phyloP scores from a whole-genome alignment of 2,113 vertebrate species.

The Andinoacara biseriatus region DNA sequence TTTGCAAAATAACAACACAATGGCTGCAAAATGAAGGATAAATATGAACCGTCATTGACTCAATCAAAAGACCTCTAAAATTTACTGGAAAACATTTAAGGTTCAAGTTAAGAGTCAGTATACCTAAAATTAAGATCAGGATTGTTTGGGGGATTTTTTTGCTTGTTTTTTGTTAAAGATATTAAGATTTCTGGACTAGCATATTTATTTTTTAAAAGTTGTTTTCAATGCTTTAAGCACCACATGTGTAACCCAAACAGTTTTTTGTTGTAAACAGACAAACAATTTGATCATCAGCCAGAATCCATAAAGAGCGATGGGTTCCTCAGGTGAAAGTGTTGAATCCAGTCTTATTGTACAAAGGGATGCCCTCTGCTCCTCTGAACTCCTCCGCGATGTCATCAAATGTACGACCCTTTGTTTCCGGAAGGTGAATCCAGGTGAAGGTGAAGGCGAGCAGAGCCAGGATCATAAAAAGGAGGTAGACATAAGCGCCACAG shows the following conservation, averaged over 20 bases:
- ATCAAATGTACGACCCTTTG: constrained; percentile 81
- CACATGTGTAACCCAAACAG: neutral
- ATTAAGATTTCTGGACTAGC: neutral
- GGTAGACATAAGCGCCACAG: constrained; percentile 78
- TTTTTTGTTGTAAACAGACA: neutral
- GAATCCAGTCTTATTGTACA: constrained; percentile 76
- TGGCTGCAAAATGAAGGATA: neutral
- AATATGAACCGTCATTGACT: neutral
- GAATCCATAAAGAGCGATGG: neutral
- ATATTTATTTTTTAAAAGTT: fast-evolving
- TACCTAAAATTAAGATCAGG: too few species aligned
- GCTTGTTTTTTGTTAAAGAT: fast-evolving
- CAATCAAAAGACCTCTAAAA: neutral
- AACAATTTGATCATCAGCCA: neutral
- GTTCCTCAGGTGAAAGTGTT: constrained; percentile 78
- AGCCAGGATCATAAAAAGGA: constrained; percentile 78
- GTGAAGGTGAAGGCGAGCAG: constrained; percentile 74
- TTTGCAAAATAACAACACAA: constrained; percentile 12
- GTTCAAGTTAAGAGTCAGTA: neutral
- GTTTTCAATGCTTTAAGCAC: neutral
- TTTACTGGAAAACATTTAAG: neutral
- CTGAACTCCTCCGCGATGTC: constrained; percentile 82
- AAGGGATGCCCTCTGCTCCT: constrained; percentile 73
- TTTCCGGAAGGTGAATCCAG: constrained; percentile 79
- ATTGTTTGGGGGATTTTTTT: neutral